These are phyloP conservation scores for Oopsacas minuta DNA, from an alignment of 37 sponge, comb jelly and placozoan genomes.

Conservation along the genomic window DNA sequence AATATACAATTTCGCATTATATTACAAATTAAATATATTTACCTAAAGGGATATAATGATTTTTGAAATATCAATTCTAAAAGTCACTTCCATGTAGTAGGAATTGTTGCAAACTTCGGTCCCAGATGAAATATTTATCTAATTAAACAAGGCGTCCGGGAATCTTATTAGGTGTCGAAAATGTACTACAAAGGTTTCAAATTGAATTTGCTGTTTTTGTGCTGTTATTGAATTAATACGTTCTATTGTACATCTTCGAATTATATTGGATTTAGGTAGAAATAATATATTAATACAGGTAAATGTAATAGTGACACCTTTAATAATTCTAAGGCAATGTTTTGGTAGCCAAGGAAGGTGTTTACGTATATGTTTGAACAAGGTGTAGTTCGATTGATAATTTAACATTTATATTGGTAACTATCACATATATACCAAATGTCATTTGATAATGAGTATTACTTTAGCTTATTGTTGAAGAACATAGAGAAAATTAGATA, in stretches of 20 bases:
- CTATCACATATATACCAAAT: background rate
- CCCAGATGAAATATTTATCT: too few species aligned
- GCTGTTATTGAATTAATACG: background rate
- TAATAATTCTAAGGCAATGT: background rate
- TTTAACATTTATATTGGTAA: background rate
- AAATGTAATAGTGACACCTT: background rate
- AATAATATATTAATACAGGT: background rate
- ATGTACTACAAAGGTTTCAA: too few species aligned
- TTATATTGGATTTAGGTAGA: background rate
- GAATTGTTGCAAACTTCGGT: too few species aligned
- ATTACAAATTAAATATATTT: too few species aligned
- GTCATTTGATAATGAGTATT: background rate
- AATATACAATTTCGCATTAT: too few species aligned
- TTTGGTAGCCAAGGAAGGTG: background rate
- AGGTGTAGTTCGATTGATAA: background rate
- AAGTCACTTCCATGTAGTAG: too few species aligned
- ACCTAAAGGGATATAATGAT: too few species aligned
- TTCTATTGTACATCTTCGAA: background rate
- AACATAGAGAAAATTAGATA: background rate
- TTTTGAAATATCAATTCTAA: too few species aligned
- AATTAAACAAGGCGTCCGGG: too few species aligned
- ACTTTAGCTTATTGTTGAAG: background rate
- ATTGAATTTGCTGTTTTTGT: too few species aligned
- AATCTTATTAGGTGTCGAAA: too few species aligned
- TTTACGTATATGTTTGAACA: background rate